Evolutionary conservation across 2,113 vertebrate genomes (phyloP), one percentile per base, ranked within the genome.

Genomic region (Ceyx margarethae): DNA sequence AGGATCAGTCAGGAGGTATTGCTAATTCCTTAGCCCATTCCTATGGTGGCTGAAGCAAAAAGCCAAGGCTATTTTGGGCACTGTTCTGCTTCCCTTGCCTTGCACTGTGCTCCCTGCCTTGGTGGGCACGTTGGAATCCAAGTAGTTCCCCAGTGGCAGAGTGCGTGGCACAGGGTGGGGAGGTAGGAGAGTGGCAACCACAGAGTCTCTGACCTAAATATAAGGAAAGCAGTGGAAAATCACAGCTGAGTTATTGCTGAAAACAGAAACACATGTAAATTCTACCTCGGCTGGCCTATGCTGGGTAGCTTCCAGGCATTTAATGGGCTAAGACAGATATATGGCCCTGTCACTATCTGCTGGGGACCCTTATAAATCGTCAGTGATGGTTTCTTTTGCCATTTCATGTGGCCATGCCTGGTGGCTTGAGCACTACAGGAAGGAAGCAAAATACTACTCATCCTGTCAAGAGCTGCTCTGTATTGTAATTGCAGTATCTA

Each of bases 251-350:
- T 85, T 92, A 64, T 31, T 80, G 53, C 74, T 19, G n/a, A 68
- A 69, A 85, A 73, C 21, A 76, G 76, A 80, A 81, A 76, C 37
- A 18, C 81, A 71, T 87, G 92, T 72, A 87, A 95, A 97, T 92
- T 61, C 35, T 57, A 37, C 42, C 77, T 76, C 11, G 3, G 84
- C 35, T 93, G 15, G 56, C 37, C 6, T 25, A 9, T 91, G 87
- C 76, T 73, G 73, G 57, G 75, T 40, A 40, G 26, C 51, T 91
- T 87, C 53, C 60, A 87, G 80, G 33, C 29, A 50, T 33, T 81
- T 56, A 33, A 80, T 74, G 88, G 91, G 23, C 73, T n/a, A 86
- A 78, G 80, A 81, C 61, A 94, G 92, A 93, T 85, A 72, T 88
- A 77, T 31, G 62, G 79, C 58, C 86, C 35, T 66, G 85, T 85